Evolutionary conservation across 37 sponge, comb jelly and placozoan species (phyloP), one percentile per base, ranked within the genome.

Genomic region (Corticium candelabrum): DNA sequence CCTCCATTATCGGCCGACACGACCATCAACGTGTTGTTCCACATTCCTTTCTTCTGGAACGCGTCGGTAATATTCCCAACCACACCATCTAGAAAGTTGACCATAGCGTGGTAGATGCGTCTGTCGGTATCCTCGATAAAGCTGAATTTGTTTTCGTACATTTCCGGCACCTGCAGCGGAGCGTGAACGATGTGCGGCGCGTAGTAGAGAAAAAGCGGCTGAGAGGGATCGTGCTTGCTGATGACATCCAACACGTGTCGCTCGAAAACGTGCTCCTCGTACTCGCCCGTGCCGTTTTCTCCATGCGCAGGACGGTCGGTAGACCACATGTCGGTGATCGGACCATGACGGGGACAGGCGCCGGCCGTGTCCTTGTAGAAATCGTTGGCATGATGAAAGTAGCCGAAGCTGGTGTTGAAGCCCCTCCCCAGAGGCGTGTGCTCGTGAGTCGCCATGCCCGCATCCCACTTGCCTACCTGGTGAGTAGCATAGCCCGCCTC

Each of bases 341-440:
- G 35, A 0, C 40, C 50, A 1, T 69, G 0, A 3, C 38, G 3
- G 21, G 29, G 7, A 68, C 78, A 77, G 0, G 29, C 15, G 1
- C 78, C 69, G 0, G 0, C 40, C n/a, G 32, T 77, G 31, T 69
- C 74, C 2, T 1, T 76, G 34, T 76, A 84, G 68, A 78, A 84
- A 33, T 84, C 84, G 78, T 84, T 84, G 34, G 69, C 74, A 73
- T 84, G 84, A 38, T 84, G 79, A 70, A 73, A 84, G 79, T 84
- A 84, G 35, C 84, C 84, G 70, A 84, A 78, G 2, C 77, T 76
- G 39, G 79, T 69, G n/a, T 85, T 56, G 50, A 81, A 85, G 2
- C 85, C 85, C 15, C 85, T 62, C 15, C 74, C 78, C 4, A 27
- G 31, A 21, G 85, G 85, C 4, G 41, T 69, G 78, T 79, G 78